Base-by-base conservation (phyloP, 2,797 vertebrate species). In the Nyctibius grandis region DNA sequence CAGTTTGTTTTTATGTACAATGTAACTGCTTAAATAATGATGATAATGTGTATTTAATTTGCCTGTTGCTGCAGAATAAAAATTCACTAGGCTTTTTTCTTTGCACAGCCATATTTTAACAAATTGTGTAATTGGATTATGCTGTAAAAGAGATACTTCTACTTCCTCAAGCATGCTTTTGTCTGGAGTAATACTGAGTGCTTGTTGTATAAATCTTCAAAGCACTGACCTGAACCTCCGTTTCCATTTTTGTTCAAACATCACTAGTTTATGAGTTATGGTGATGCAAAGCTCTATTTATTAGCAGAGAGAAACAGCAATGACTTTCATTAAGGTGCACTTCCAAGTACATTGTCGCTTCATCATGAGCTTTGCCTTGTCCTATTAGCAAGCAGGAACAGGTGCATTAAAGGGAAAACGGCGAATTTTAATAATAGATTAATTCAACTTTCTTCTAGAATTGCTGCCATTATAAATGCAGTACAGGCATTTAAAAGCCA, bases 301-400 rank as follows among this genome's bases (percentile, higher is more conserved):
- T 97, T 96, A 97, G 57, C 93, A 88, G 50, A 90, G 93, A 89
- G 83, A 76, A 97, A 81, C 88, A 87, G 60, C 82, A 63, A 65
- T 86, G 85, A 64, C 93, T 97, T 97, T 91, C 95, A 97, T 97
- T 98, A 98, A 97, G 96, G 94, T 91, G 67, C 76, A 81, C 51
- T 91, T 93, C 57, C 87, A 93, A 93, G 85, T 95, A 85, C 5
- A 1, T 91, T 91, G 88, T 96, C 79, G 0, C 95, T 98, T 96
- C 93, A 94, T 98, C 95, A 93, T 68, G 91, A 96, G 97, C 82
- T 95, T 96, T 96, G 81, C 60, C 92, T 92, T 97, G 95, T 97
- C 96, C 94, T 94, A 90, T 97, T 98, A 97, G 91, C 88, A 94
- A 86, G 68, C 65, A 87, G 93, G 63, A 97, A 92, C 22, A 57